These are phyloP conservation scores for Crenuchus spilurus DNA, from an alignment of 2,797 vertebrate genomes.

Conservation along the genomic window DNA sequence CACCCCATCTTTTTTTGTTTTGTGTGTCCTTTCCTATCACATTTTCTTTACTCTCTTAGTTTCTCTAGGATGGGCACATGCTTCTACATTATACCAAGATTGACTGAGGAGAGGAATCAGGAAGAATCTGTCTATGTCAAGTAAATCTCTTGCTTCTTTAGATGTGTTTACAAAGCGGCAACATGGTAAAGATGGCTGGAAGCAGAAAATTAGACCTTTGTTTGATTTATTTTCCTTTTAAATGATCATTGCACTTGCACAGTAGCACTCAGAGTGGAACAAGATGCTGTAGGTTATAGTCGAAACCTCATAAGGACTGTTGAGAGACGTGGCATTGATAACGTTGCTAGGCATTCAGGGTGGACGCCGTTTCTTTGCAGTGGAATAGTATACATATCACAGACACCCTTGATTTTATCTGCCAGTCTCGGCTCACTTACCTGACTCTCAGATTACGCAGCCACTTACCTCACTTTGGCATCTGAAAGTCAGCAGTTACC, in stretches of 20 bases:
- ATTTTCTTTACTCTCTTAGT: not conserved
- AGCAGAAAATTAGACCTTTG: not conserved
- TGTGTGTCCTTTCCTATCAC: not conserved
- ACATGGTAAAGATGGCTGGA: not conserved
- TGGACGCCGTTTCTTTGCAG: constrained; percentile 57
- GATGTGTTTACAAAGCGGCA: constrained; percentile 60
- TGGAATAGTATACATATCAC: constrained; percentile 74
- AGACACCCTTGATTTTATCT: constrained; percentile 68
- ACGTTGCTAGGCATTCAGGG: constrained; percentile 25
- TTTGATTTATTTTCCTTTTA: constrained; percentile 9
- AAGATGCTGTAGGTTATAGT: constrained; percentile 15
- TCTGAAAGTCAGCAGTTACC: constrained; percentile 9
- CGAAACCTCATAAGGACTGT: constrained; percentile 3
- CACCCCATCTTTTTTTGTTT: not conserved
- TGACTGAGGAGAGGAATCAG: constrained; percentile 15
- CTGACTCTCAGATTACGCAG: constrained; percentile 57
- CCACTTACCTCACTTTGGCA: constrained; percentile 13
- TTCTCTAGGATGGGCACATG: not conserved
- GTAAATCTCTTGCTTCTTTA: constrained; percentile 69
- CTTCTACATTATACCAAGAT: constrained; percentile 54
- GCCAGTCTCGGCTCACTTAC: constrained; percentile 64
- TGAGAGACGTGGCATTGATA: constrained; percentile 19
- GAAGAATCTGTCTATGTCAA: constrained; percentile 57
- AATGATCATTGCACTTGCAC: not conserved
- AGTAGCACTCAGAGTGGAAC: not conserved